Evolutionary conservation across 1,140 invertebrate genomes (phyloP), one percentile per base, ranked within the genome.

Genomic region (Scaptodrosophila lebanonensis): DNA sequence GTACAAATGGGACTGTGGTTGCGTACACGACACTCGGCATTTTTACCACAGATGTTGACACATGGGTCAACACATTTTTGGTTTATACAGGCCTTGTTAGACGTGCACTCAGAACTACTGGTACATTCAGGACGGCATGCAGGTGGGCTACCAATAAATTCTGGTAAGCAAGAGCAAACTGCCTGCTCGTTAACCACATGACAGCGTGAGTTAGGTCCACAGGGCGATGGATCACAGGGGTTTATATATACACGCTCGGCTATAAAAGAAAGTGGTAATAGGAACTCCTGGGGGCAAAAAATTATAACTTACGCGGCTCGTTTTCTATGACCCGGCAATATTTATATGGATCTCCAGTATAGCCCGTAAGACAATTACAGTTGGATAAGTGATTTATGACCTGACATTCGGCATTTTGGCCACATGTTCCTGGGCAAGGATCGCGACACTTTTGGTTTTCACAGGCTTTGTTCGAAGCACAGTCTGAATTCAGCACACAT

Each of bases 61-160:
- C 94, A 95, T 6, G 94, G 94, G 87, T 95, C 91, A 22, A 91
- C 87, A 72, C 94, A 96, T 88, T 95, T 95, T 63, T 94, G 93
- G 83, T 93, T 94, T 13, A 93, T 88, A 68, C 94, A 96, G 1
- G 94, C 92, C 72, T 90, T 92, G 32, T 90, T 90, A 7, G 90
- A 88, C 36, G 91, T 88, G 66, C 95, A 95, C 66, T 96, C 94
- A 7, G 93, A 91, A 82, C 95, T 95, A 8, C 87, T 72, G 27
- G 90, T 86, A 66, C 94, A 95, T 83, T 95, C 93, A 8, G 93
- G 93, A 86, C 91, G 89, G 84, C 94, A 95, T 54, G 92, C 89
- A 54, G 90, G 89, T 87, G 95, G 93, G 86, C 93, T 91, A 11
- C 94, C 94, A 53, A 92, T 88, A 61, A 91, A 95, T 56, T 92